Base-by-base conservation (phyloP, 2,797 vertebrate species). In the Gymnodraco acuticeps region DNA sequence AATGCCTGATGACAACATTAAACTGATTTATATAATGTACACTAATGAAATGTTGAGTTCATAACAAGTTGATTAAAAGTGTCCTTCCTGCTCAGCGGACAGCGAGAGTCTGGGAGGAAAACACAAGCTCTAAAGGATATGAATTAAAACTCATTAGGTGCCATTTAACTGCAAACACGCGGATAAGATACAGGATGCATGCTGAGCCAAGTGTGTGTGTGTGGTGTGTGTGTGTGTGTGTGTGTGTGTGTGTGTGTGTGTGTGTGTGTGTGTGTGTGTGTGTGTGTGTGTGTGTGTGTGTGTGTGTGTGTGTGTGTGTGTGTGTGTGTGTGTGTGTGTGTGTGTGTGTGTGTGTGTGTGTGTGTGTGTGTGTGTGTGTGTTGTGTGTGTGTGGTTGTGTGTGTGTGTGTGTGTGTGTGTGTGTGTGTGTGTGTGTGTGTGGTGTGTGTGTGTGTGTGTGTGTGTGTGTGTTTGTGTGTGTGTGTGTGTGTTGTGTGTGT, bases 71-170 rank as follows among this genome's bases (percentile, higher is more conserved):
- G 77, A 75, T 85, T 84, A 78, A 70, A 20, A 5, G 38, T 12
- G 16, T 81, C 75, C 78, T 87, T 87, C 79, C 84, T 83, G 81
- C 45, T 73, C 62, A 50, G 69, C 0, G 5, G 66, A 72, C 54
- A 31, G 54, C 8, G 3, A 20, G 56, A 2, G 3, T 80, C 83
- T 70, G 70, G 67, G 61, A 85, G 53, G 66, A 84, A 58, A 31
- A 77, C 54, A 66, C 62, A 64, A 55, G 73, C 53, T 75, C 47
- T 59, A 70, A 88, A 88, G 71, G 71, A 81, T 80, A 78, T 86
- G 85, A 77, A 80, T 82, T 81, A 79, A 68, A 83, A 64, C 51
- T 43, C 53, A 79, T 72, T 75, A 62, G 70, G 50, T 60, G 45
- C 16, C 58, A 73, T 72, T 72, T 72, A 70, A 64, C 19, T 59